Conservation (phyloP, 2,888 invertebrate species). For the Meteorus colon region DNA sequence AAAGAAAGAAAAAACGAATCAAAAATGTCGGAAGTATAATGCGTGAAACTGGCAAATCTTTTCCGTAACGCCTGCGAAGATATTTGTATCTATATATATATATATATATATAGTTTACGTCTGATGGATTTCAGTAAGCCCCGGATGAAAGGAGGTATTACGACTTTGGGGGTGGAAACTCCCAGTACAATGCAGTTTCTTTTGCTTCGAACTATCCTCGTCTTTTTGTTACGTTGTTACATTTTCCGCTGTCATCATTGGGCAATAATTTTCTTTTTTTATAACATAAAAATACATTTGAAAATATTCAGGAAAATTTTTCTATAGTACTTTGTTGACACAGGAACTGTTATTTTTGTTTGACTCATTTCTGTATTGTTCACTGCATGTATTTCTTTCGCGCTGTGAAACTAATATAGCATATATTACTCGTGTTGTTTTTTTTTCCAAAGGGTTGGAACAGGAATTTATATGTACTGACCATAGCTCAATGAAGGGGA, state of each 20-base stretch:
- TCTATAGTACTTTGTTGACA: not conserved
- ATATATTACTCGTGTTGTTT: not conserved
- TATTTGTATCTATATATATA: constrained; percentile 31
- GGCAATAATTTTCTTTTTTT: constrained; percentile 9
- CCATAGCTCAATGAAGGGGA: constrained; percentile 9
- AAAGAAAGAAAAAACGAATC: constrained; percentile 34
- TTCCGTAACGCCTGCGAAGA: constrained; percentile 37
- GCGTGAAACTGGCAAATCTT: constrained; percentile 49
- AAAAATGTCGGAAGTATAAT: constrained; percentile 42
- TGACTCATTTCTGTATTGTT: not conserved
- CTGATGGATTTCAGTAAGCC: constrained; percentile 47
- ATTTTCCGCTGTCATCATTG: not conserved
- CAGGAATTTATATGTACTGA: constrained; percentile 18
- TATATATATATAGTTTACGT: constrained; percentile 7
- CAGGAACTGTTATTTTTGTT: not conserved
- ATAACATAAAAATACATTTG: not conserved
- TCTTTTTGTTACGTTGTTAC: constrained; percentile 3
- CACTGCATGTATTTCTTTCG: not conserved
- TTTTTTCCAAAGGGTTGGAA: not conserved
- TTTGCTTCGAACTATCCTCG: not conserved
- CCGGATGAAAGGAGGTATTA: constrained; percentile 50
- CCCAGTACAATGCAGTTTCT: constrained; percentile 15
- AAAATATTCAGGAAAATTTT: not conserved
- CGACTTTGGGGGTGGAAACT: constrained; percentile 38
- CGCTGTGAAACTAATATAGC: not conserved